phyloP scores from a whole-genome alignment of 2,113 vertebrate genomes.

The Phycodurus eques region DNA sequence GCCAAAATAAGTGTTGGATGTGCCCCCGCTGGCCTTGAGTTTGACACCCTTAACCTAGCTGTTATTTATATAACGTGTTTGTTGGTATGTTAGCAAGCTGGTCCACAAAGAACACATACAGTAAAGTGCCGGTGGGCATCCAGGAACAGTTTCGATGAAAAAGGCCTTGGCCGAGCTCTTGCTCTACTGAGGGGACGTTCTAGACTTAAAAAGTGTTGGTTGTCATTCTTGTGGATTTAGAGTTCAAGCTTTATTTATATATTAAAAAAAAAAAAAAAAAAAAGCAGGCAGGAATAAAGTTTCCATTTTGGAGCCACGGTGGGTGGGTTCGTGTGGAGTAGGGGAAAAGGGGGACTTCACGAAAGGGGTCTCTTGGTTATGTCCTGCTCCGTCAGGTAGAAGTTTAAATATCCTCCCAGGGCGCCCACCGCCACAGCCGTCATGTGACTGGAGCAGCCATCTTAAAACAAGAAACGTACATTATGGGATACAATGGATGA shows the following conservation, averaged over 20 bases:
- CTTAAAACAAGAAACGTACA: conserved; percentile 35
- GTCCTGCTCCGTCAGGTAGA: conserved; percentile 76
- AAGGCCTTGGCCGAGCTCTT: neutral
- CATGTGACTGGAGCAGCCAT: conserved; percentile 79
- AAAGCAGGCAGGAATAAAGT: neutral
- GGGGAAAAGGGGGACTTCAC: conserved; percentile 31
- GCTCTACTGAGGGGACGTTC: too few relatives aligned
- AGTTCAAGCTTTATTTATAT: neutral
- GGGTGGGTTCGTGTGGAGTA: too few relatives aligned
- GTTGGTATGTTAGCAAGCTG: neutral
- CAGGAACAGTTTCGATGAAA: neutral
- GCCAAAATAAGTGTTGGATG: too few relatives aligned
- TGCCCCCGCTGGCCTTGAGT: too few relatives aligned
- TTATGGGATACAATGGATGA: too few relatives aligned
- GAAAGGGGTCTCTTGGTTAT: conserved; percentile 76
- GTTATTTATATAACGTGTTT: neutral
- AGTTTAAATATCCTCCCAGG: conserved; percentile 77
- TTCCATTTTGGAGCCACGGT: neutral
- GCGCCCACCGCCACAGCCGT: conserved; percentile 74
- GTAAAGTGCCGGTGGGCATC: neutral
- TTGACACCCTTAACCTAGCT: too few relatives aligned
- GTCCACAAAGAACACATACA: neutral
- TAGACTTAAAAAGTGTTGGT: neutral
- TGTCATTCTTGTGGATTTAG: neutral
- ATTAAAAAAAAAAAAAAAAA: neutral